Conservation (phyloP, 2,888 invertebrate genomes). For the Andricus curvator region DNA sequence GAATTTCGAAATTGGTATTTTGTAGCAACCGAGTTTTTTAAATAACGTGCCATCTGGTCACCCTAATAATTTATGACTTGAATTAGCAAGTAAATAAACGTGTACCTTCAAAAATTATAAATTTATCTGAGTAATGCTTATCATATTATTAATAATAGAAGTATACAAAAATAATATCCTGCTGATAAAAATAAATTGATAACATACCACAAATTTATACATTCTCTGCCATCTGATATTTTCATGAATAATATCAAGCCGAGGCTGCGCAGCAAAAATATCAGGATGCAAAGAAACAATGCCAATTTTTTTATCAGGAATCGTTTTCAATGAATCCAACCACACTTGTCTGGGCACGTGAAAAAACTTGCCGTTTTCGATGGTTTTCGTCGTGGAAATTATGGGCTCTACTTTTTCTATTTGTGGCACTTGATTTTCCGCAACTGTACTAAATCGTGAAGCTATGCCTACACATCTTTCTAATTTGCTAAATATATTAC, state of each 20-base stretch:
- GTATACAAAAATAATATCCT: neutral
- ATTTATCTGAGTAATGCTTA: too few species aligned
- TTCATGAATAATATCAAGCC: slow-evolving; percentile 91
- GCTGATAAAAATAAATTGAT: neutral
- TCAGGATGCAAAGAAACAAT: slow-evolving; percentile 93
- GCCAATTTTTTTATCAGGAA: slow-evolving; percentile 89
- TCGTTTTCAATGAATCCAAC: slow-evolving; percentile 90
- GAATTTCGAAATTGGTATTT: too few species aligned
- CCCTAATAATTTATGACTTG: too few species aligned
- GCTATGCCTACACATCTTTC: slow-evolving; percentile 56
- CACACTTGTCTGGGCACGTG: slow-evolving; percentile 88
- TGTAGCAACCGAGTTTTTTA: too few species aligned
- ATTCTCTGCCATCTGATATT: slow-evolving; percentile 93
- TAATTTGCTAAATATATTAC: slow-evolving; percentile 60
- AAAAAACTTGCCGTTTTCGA: slow-evolving; percentile 71
- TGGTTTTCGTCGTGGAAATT: slow-evolving; percentile 69
- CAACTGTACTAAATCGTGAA: slow-evolving; percentile 58
- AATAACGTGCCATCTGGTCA: too few species aligned
- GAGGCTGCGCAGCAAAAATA: slow-evolving; percentile 89
- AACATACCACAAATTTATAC: slow-evolving; percentile 87
- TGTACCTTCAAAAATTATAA: too few species aligned
- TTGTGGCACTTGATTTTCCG: slow-evolving; percentile 43
- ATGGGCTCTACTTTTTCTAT: slow-evolving; percentile 67
- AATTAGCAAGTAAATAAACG: too few species aligned
- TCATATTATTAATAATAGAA: neutral